Percentiles rank a stretch among this genome's conserved stretches.
phyloP scores from a whole-genome alignment of 23 tunicate genomes.

The Trididemnum miniatum region DNA sequence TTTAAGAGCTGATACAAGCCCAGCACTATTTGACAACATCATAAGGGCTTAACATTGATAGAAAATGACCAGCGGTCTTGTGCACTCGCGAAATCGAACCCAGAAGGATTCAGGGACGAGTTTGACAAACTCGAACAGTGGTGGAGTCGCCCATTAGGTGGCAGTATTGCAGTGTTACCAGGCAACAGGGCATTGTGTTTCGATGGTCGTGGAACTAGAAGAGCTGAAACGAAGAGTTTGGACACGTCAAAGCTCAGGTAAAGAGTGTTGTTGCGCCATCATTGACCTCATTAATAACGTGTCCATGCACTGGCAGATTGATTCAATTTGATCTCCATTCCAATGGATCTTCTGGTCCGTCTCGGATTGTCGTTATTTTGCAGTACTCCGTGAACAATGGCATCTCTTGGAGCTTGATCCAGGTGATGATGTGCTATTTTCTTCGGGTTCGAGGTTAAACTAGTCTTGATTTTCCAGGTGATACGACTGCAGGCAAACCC shows the following conservation, averaged over 20 bases:
- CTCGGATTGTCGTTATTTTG: slow-evolving; percentile 46
- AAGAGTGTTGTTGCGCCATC: too few relatives aligned
- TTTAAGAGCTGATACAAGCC: too few relatives aligned
- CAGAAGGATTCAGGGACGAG: slow-evolving; percentile 43
- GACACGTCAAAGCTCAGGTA: slow-evolving; percentile 61
- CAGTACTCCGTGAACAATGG: slow-evolving; percentile 82
- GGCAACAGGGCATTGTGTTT: slow-evolving; percentile 52
- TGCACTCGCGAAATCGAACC: background rate
- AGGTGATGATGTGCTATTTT: too few relatives aligned
- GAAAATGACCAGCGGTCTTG: background rate
- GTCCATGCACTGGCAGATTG: slow-evolving; percentile 14
- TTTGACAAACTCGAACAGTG: slow-evolving; percentile 24
- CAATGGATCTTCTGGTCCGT: slow-evolving; percentile 19
- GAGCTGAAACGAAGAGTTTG: slow-evolving; percentile 42
- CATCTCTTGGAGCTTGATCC: slow-evolving; percentile 62
- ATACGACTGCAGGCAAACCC: too few relatives aligned
- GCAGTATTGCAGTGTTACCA: slow-evolving; percentile 32
- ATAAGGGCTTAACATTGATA: too few relatives aligned
- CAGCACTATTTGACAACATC: too few relatives aligned
- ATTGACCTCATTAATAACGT: background rate
- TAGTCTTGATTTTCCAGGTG: background rate
- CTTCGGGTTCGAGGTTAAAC: too few relatives aligned
- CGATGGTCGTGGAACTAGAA: slow-evolving; percentile 50
- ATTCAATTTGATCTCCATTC: slow-evolving; percentile 62
- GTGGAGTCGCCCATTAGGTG: slow-evolving; percentile 52